These are phyloP conservation scores for Harlomillsia oculata DNA, from an alignment of 1,140 invertebrate species.

Conservation along the genomic window DNA sequence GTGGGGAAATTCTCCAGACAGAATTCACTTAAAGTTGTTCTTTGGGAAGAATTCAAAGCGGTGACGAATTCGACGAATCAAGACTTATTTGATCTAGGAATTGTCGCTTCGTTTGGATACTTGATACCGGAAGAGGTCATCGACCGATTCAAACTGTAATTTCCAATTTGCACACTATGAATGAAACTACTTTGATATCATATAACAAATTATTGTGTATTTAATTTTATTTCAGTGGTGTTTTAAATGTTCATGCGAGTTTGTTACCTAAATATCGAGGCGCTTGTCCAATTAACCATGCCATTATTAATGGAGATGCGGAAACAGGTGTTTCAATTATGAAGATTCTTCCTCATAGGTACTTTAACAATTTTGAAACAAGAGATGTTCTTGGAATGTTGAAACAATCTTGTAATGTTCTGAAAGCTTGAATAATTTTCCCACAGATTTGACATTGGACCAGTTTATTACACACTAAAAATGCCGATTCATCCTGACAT, in stretches of 20 bases:
- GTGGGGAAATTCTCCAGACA: conserved; percentile 30
- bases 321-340: conserved; percentile 80
- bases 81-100: conserved; percentile 33
- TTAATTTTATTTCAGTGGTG: conserved; percentile 56
- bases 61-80: not conserved
- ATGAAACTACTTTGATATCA: not conserved
- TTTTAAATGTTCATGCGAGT: conserved; percentile 85
- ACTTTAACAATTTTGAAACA: conserved; percentile 20
- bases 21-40: conserved; percentile 8
- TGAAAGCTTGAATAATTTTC: conserved; percentile 27
- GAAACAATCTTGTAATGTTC: not conserved
- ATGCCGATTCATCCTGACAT: conserved; percentile 52
- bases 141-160: conserved; percentile 33
- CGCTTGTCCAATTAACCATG: conserved; percentile 72
- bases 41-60: conserved; percentile 32
- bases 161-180: not conserved
- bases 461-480: conserved; percentile 59
- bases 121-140: conserved; percentile 36
- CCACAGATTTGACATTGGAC: conserved; percentile 71
- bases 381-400: not conserved
- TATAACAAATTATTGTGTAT: conserved; percentile 15
- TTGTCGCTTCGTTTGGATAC: conserved; percentile 38
- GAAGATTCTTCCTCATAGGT: conserved; percentile 71
- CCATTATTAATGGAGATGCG: conserved; percentile 71
- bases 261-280: conserved; percentile 86